These are phyloP conservation scores for Pseudachorutes palmiensis DNA, from an alignment of 1,140 invertebrate genomes.

Conservation along the genomic window DNA sequence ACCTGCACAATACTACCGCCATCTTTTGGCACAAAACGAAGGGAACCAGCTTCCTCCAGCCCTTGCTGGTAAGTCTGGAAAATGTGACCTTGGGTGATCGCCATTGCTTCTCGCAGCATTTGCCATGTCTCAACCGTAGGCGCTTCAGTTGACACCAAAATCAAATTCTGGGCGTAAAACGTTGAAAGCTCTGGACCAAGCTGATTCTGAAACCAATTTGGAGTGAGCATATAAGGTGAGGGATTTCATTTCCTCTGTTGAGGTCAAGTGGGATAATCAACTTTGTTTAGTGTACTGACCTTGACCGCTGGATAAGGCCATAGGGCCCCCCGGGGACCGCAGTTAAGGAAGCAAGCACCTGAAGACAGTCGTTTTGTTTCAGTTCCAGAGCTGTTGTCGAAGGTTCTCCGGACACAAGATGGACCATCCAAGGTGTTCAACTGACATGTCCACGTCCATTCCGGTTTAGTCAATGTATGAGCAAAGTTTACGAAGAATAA, in stretches of 20 bases:
- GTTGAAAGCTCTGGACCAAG: neutral
- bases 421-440: constrained; percentile 31
- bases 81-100: neutral
- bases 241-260: neutral
- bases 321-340: constrained; percentile 26
- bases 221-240: neutral
- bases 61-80: constrained; percentile 6
- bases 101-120: neutral
- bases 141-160: neutral
- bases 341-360: constrained; percentile 27
- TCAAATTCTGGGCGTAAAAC: constrained; percentile 3
- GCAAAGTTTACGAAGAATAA: neutral
- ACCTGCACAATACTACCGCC: too few relatives aligned
- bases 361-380: constrained; percentile 14
- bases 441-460: constrained; percentile 30
- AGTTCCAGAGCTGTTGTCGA: neutral
- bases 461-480: neutral
- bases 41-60: neutral
- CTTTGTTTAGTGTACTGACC: constrained; percentile 8
- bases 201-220: neutral
- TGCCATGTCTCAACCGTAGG: neutral
- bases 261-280: too few relatives aligned
- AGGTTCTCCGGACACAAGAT: constrained; percentile 22
- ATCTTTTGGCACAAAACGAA: too few relatives aligned
- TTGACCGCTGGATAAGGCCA: constrained; percentile 32